A percentile compares a stretch with the other conserved stretches of the same genome.
Evolutionary conservation across 2,113 vertebrate genomes (phyloP).

Genomic region (Anhinga anhinga): DNA sequence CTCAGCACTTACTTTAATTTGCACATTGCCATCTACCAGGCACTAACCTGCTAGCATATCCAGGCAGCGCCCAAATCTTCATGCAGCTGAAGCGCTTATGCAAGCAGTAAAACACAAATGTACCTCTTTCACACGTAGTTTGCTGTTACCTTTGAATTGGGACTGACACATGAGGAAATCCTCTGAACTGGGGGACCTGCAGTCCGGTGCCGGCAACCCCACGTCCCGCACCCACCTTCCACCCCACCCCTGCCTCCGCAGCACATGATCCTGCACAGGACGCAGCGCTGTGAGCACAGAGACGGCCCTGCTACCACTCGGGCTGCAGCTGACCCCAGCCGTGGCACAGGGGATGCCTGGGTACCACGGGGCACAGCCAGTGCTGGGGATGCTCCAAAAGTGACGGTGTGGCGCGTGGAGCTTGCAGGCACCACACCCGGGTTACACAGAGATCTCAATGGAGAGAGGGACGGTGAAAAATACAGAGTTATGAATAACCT

Average conservation of each 20-base stretch:
- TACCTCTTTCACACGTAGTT: neutral
- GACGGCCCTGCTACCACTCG: accelerated
- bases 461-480: neutral
- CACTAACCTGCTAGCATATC: neutral
- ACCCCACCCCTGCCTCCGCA: accelerated
- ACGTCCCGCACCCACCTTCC: neutral
- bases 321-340: neutral
- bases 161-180: neutral
- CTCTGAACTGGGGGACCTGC: accelerated
- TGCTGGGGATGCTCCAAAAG: accelerated
- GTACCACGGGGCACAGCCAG: neutral
- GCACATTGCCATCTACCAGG: neutral
- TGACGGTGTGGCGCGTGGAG: accelerated
- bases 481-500: accelerated
- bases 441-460: accelerated
- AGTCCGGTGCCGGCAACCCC: accelerated
- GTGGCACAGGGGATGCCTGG: accelerated
- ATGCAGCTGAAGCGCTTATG: neutral
- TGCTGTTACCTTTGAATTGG: neutral
- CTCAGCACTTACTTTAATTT: neutral
- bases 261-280: neutral
- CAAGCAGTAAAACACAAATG: neutral
- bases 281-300: accelerated
- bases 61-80: neutral
- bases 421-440: accelerated